A percentile compares a stretch with the other conserved stretches of the same genome.
phyloP scores from a whole-genome alignment of 2,113 vertebrate species.

The Oplegnathus fasciatus region DNA sequence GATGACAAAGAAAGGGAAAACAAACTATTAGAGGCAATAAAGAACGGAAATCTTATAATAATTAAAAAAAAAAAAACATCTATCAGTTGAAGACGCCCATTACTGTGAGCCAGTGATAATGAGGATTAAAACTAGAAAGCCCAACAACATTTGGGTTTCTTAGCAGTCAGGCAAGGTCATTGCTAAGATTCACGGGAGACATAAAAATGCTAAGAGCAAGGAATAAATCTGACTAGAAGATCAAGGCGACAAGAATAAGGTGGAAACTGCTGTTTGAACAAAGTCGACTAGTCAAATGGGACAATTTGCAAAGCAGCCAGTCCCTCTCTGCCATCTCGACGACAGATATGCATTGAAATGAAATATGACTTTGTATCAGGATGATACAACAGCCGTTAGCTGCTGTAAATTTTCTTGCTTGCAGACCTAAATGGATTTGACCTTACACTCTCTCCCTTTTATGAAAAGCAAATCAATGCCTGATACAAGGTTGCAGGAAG shows the following conservation, averaged over 20 bases:
- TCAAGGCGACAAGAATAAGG: slow-evolving; percentile 22
- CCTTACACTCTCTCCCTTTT: background rate
- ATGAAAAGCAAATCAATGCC: slow-evolving; percentile 16
- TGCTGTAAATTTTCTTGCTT: slow-evolving; percentile 18
- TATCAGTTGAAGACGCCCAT: background rate
- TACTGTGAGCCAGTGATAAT: background rate
- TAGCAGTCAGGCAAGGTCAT: slow-evolving; percentile 17
- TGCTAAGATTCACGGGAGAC: background rate
- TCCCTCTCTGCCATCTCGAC: background rate
- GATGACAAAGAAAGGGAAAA: background rate
- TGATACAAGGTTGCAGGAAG: background rate
- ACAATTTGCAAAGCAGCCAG: slow-evolving; percentile 35
- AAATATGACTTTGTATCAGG: slow-evolving; percentile 15
- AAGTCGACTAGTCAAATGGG: slow-evolving; percentile 38
- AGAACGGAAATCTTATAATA: background rate
- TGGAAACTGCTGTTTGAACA: slow-evolving; percentile 18
- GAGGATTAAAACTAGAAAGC: background rate
- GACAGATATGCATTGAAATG: slow-evolving; percentile 20
- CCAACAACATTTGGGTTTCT: background rate
- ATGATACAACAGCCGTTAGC: background rate
- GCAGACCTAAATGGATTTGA: slow-evolving; percentile 24
- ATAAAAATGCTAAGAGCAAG: slow-evolving; percentile 41
- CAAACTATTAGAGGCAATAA: background rate
- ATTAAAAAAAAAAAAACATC: background rate
- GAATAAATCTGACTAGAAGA: slow-evolving; percentile 39